Percentiles rank a stretch among this genome's conserved stretches.
These are phyloP conservation scores for Synergus laeviventris DNA, from an alignment of 2,888 invertebrate genomes.

Conservation along the genomic window DNA sequence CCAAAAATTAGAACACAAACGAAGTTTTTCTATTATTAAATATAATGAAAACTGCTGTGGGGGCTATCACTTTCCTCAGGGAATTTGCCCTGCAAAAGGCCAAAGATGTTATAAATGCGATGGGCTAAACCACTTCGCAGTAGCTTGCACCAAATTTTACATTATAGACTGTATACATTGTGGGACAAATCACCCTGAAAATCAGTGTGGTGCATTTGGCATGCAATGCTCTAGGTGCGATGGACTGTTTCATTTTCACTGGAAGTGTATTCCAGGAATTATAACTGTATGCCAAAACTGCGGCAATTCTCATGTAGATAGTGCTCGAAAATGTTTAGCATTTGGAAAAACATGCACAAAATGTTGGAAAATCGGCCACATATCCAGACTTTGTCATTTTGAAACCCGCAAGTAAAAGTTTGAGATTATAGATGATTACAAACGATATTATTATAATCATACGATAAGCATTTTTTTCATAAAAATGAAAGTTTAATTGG, in stretches of 20 bases:
- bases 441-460: neutral
- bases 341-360: neutral
- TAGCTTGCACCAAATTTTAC: neutral
- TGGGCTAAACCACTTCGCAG: slow-evolving; percentile 18
- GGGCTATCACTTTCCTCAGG: neutral
- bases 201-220: slow-evolving; percentile 29
- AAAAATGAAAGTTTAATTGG: neutral
- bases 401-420: neutral
- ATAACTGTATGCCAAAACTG: slow-evolving; percentile 18
- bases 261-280: slow-evolving; percentile 12
- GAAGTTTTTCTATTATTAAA: neutral
- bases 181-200: slow-evolving; percentile 26
- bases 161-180: slow-evolving; percentile 25
- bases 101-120: slow-evolving; percentile 14
- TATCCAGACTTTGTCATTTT: neutral
- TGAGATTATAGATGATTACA: neutral
- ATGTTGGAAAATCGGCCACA: slow-evolving; percentile 1
- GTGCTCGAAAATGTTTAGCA: slow-evolving; percentile 13
- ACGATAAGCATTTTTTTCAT: neutral
- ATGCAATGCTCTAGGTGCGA: slow-evolving; percentile 26
- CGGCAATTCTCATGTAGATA: slow-evolving; percentile 12
- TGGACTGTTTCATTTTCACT: slow-evolving; percentile 15
- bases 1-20: slow-evolving; percentile 12
- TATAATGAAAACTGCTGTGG: slow-evolving; percentile 22
- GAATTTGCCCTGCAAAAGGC: slow-evolving; percentile 8